A percentile compares a stretch with the other conserved stretches of the same genome.
Conservation (phyloP, 2,888 invertebrate genomes). For the Smittia aterrima region DNA sequence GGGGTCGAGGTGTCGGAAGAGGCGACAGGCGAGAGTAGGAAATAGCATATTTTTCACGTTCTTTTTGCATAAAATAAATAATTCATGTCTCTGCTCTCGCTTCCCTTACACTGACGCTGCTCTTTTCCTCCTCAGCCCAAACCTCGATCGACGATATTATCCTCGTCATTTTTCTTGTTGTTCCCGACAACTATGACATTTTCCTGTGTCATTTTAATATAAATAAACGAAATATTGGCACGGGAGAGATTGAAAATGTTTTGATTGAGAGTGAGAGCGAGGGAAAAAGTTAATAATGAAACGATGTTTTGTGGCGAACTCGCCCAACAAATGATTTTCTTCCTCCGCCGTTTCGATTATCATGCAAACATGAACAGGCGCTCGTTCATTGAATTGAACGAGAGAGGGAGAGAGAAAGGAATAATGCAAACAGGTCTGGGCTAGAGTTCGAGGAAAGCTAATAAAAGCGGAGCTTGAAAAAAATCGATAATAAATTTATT, state of each 20-base stretch:
- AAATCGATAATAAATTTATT: slow-evolving; percentile 40
- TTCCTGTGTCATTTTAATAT: slow-evolving; percentile 20
- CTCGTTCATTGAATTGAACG: neutral
- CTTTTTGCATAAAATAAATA: slow-evolving; percentile 40
- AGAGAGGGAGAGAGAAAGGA: too few relatives aligned
- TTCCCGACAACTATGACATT: neutral
- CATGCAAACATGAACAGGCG: slow-evolving; percentile 31
- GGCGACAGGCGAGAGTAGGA: neutral
- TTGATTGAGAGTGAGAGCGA: slow-evolving; percentile 1
- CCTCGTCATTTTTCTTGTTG: slow-evolving; percentile 21
- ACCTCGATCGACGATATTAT: neutral
- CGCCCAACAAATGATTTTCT: neutral
- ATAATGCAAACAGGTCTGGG: neutral
- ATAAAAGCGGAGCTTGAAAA: neutral
- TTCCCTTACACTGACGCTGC: neutral
- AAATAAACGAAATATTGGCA: neutral
- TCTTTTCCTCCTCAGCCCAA: neutral
- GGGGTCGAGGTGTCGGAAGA: neutral
- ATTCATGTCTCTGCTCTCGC: slow-evolving; percentile 6
- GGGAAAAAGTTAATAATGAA: too few relatives aligned
- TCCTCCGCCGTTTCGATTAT: slow-evolving; percentile 13
- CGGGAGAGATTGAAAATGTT: neutral
- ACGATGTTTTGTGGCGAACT: neutral
- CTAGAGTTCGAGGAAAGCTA: neutral
- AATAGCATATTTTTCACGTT: slow-evolving; percentile 35